Base-by-base conservation (phyloP, 1,140 invertebrate genomes). In the Drosophila simulans region DNA sequence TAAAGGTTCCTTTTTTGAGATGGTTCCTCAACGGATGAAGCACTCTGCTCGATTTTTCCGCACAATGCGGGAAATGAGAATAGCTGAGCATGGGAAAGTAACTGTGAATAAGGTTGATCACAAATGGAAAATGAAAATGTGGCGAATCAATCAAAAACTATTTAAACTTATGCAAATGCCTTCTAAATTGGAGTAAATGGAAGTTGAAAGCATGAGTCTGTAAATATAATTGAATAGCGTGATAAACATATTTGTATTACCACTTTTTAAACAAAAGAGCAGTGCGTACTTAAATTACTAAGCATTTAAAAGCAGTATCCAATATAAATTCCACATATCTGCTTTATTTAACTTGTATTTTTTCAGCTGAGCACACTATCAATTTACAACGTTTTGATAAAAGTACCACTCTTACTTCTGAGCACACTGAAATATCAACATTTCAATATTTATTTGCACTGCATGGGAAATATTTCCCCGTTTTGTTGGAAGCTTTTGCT, bases 1-100 rank as follows among this genome's bases (percentile, higher is more conserved):
- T 77, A 77, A 76, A 62, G 73, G 74, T 35, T 77, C 22, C 35
- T 20, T 66, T 55, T 55, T 58, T 35, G 15, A 51, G 54, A 34
- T 34, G 43, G 15, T 27, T 48, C 42, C 43, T 64, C 8, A 31
- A 40, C 37, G 53, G 55, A 69, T 54, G 48, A 34, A 69, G 74
- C 73, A 69, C 71, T 66, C 52, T 53, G 70, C 42, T 52, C 42
- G 63, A 46, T 46, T 64, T 55, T 27, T 13, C 40, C 46, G 3
- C 40, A 74, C 72, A 75, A 48, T 51, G 17, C 17, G 22, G 46
- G 71, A 17, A 46, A 37, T 4, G 5, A 42, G 15, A 42, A 58
- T 75, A 75, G 27, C 17, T 27, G 20, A 25, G n/a, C 15, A 8
- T 34, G 25, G 7, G 15, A 12, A 25, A 46, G 34, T 20, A 65